A percentile compares a stretch with the other conserved stretches of the same genome.
phyloP scores from a whole-genome alignment of 2,888 invertebrate genomes.

The Horisme vitalbata region DNA sequence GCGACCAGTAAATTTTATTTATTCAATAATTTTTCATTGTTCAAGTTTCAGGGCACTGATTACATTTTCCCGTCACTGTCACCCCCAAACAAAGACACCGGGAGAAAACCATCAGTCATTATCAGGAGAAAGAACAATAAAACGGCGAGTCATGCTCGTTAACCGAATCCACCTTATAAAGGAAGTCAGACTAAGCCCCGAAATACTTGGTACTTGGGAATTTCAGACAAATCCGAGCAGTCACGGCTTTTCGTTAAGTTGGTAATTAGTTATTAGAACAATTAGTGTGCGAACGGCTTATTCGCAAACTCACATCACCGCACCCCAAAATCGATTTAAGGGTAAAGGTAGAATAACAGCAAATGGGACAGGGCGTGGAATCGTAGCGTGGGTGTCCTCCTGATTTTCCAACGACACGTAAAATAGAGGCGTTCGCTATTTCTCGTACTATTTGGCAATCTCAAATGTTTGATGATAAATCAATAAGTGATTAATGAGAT shows the following conservation, averaged over 20 bases:
- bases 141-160: constrained; percentile 74
- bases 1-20: constrained; percentile 40
- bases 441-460: no score
- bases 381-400: no score
- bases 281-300: constrained; percentile 41
- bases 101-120: constrained; percentile 78
- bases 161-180: constrained; percentile 64
- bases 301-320: constrained; percentile 1
- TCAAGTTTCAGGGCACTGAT: constrained; percentile 61
- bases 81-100: constrained; percentile 72
- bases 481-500: no score
- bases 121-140: constrained; percentile 75
- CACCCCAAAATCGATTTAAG: no score
- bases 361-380: no score
- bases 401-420: no score
- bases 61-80: constrained; percentile 76
- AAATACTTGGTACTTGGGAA: constrained; percentile 55
- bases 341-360: no score
- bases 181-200: constrained; percentile 46
- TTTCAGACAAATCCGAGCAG: constrained; percentile 56
- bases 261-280: constrained; percentile 51
- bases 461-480: no score
- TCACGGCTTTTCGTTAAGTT: constrained; percentile 46
- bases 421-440: no score
- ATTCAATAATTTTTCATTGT: constrained; percentile 60